phyloP scores from a whole-genome alignment of 2,888 invertebrate species.

The Cyclophora albipunctata region DNA sequence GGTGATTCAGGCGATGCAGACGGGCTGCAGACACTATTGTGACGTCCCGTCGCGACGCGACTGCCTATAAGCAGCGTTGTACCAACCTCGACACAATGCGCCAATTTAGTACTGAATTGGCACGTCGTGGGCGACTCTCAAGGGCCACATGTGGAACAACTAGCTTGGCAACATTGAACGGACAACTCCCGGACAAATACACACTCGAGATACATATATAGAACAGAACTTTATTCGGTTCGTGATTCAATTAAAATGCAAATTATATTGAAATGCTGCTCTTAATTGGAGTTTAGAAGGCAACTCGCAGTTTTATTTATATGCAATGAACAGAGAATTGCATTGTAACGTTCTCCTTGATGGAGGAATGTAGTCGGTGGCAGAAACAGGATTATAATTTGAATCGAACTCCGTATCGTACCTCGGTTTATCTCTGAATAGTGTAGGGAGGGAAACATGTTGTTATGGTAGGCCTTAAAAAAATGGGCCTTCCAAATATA shows the following conservation, averaged over 20 bases:
- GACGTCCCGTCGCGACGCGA: constrained; percentile 47
- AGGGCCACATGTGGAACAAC: constrained; percentile 34
- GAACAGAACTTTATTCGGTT: too few relatives aligned
- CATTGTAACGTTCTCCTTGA: too few relatives aligned
- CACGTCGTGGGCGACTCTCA: constrained; percentile 50
- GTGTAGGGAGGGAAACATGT: too few relatives aligned
- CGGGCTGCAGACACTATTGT: constrained; percentile 64
- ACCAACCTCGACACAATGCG: constrained; percentile 59
- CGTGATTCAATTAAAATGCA: constrained; percentile 4
- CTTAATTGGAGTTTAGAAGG: constrained; percentile 3
- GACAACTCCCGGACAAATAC: constrained; percentile 7
- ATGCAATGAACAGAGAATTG: too few relatives aligned
- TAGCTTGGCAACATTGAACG: constrained; percentile 33
- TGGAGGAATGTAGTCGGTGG: too few relatives aligned
- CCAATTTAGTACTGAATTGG: constrained; percentile 63
- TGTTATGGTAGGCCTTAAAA: too few relatives aligned
- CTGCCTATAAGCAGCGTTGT: constrained; percentile 44
- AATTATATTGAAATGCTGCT: constrained; percentile 6
- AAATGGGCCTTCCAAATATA: too few relatives aligned
- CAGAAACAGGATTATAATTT: too few relatives aligned
- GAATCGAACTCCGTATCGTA: too few relatives aligned
- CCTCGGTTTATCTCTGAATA: too few relatives aligned
- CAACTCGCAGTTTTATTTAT: neutral
- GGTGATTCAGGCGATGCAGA: constrained; percentile 55
- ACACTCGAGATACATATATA: constrained; percentile 9